Base-by-base conservation (phyloP, 1,140 invertebrate genomes). In the Drosophila athabasca region DNA sequence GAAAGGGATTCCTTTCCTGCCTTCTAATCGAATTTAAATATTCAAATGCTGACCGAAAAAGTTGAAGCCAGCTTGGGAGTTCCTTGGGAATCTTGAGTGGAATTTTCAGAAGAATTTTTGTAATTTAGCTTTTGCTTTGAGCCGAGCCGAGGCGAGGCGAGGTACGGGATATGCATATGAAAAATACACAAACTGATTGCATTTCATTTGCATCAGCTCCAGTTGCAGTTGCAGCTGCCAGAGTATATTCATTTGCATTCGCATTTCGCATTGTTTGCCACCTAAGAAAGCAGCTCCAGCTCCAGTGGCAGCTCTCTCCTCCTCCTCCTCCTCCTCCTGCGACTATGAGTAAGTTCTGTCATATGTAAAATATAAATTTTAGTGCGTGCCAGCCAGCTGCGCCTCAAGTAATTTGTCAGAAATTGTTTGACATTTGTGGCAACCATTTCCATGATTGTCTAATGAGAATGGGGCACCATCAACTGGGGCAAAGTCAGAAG, bases 331-430 rank as follows among this genome's bases (percentile, higher is more conserved):
- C 17, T 19, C 17, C 17, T 19, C 17, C 17, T 19, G 17, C 24
- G 24, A 26, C 24, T 26, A 5, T 48, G 67, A 68, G 24, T 48
- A 62, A 68, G 24, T 73, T 68, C 53, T 79, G 61, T 55, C 74
- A 75, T 53, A 79, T 64, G 80, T 60, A 64, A 84, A 76, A 79
- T 83, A 77, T 77, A 66, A 75, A 75, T 75, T 70, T 59, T 4
- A 39, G 71, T 75, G 71, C 71, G 71, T 75, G 71, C 43, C 53
- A 73, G 31, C 53, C 71, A 74, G 52, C 45, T 72, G 55, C 45
- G 54, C 68, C 69, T 70, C 61, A 57, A 68, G 69, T 68, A 78
- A 87, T 87, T 87, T 85, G 78, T 85, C 82, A 71, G 66, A 78
- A 39, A 65, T 70, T 79, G 66, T 85, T 78, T 82, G 82, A 87